Conservation (phyloP, 2,797 vertebrate species). For the Dermochelys coriacea region DNA sequence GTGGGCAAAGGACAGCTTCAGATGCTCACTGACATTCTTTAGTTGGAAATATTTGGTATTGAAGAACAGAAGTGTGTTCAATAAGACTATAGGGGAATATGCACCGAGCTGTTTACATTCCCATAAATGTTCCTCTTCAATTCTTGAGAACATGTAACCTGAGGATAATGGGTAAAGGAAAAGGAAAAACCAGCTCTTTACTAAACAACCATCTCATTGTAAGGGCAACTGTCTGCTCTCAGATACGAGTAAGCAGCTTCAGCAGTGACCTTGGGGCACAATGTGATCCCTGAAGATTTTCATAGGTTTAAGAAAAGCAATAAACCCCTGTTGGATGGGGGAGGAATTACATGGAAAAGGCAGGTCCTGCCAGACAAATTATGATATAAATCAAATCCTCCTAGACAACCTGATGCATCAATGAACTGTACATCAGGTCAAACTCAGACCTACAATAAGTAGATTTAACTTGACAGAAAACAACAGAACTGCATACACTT, state of each 20-base stretch:
- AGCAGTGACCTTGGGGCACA: neutral
- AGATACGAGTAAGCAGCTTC: neutral
- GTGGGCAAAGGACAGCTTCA: slow-evolving; percentile 95
- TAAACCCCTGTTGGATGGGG: neutral
- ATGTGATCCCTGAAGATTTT: neutral
- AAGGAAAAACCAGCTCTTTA: neutral
- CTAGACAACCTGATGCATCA: neutral
- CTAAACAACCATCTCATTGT: neutral
- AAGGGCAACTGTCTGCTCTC: neutral
- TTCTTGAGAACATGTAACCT: slow-evolving; percentile 95
- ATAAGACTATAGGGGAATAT: slow-evolving; percentile 96
- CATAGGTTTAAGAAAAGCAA: neutral
- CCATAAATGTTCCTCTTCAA: slow-evolving; percentile 98
- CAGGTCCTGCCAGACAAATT: neutral
- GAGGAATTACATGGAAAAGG: neutral
- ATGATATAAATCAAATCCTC: neutral
- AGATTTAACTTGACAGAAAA: neutral
- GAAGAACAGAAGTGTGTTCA: slow-evolving; percentile 98
- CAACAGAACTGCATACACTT: neutral
- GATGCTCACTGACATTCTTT: slow-evolving; percentile 92
- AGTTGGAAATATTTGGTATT: slow-evolving; percentile 97
- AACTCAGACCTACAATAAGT: neutral
- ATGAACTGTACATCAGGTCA: neutral
- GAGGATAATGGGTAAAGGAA: neutral
- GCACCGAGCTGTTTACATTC: slow-evolving; percentile 97